These are phyloP conservation scores for Erebia ligea DNA, from an alignment of 2,888 invertebrate genomes.

Conservation along the genomic window DNA sequence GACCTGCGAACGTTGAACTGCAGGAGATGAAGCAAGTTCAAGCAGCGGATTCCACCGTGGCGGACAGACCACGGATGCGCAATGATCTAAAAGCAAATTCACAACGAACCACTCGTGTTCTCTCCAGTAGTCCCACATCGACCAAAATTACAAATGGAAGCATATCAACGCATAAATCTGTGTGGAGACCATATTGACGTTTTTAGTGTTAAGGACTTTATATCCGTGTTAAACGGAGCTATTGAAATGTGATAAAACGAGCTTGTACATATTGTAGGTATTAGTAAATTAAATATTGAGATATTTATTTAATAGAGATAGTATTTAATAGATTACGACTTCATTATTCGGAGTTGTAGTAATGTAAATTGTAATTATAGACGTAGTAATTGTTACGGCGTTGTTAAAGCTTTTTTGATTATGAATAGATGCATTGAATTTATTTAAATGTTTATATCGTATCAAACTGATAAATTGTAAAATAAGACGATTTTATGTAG, in stretches of 20 bases:
- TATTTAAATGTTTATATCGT: conserved; percentile 47
- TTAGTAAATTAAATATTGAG: conserved; percentile 44
- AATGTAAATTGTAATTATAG: conserved; percentile 61
- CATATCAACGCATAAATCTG: conserved; percentile 85
- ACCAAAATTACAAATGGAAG: conserved; percentile 83
- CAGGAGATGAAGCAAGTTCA: conserved; percentile 81
- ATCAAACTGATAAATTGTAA: conserved; percentile 41
- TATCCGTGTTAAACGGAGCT: conserved; percentile 55
- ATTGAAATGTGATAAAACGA: conserved; percentile 80
- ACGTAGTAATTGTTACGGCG: conserved; percentile 55
- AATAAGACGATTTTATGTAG: conserved; percentile 35
- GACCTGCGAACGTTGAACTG: conserved; percentile 82
- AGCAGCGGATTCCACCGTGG: conserved; percentile 84
- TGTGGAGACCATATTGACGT: conserved; percentile 89
- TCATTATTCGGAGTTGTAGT: conserved; percentile 59
- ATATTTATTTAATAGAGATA: conserved; percentile 58
- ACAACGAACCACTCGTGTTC: conserved; percentile 73
- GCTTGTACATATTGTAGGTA: conserved; percentile 73
- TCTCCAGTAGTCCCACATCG: conserved; percentile 78
- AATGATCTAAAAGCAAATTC: conserved; percentile 86
- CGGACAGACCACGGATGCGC: conserved; percentile 70
- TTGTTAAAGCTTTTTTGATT: conserved; percentile 70
- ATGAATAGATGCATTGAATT: conserved; percentile 46
- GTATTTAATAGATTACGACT: conserved; percentile 65
- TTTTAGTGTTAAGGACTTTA: conserved; percentile 51